phyloP scores from a whole-genome alignment of 1,140 invertebrate species.

The Neodiprion virginianus region DNA sequence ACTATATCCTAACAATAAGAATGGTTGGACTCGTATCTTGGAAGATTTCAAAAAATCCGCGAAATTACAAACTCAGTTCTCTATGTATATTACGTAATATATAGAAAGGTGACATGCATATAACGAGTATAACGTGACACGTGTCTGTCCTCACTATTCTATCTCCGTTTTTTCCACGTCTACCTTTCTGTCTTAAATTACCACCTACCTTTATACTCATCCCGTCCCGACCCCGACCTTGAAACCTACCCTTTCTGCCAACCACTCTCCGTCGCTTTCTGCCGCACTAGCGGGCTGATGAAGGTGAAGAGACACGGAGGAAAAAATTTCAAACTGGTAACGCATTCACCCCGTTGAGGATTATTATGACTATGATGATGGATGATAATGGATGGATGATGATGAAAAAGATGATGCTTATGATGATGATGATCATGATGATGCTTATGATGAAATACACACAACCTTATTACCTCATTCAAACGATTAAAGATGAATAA shows the following conservation, averaged over 20 bases:
- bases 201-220: background rate
- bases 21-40: background rate
- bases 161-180: background rate
- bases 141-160: background rate
- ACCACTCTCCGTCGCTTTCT: no score
- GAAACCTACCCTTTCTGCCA: no score
- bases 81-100: background rate
- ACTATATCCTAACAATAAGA: background rate
- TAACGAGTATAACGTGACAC: background rate
- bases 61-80: background rate
- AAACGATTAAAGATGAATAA: conserved; percentile 58
- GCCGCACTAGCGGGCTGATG: no score
- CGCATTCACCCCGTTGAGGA: background rate
- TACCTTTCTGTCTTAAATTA: background rate
- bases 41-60: background rate
- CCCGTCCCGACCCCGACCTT: no score
- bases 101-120: background rate
- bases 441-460: conserved; percentile 32
- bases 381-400: background rate
- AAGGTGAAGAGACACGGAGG: background rate
- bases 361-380: background rate
- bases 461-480: conserved; percentile 62
- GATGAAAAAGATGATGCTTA: background rate
- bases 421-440: background rate
- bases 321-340: background rate